Percentiles rank a stretch among this genome's conserved stretches.
Evolutionary conservation across 1,140 invertebrate species (phyloP).

Genomic region (Diabrotica virgifera): DNA sequence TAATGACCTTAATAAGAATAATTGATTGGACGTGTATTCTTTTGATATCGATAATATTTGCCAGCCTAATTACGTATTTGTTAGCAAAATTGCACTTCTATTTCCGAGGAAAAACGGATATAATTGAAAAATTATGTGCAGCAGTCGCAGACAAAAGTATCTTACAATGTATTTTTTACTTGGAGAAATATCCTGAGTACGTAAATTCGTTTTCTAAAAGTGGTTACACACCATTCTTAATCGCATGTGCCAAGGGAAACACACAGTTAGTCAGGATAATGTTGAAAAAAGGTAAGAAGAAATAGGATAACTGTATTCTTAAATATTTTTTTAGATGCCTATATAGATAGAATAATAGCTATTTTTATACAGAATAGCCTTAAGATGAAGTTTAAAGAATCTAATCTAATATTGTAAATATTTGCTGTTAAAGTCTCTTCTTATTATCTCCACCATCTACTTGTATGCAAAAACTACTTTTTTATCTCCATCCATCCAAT

Average conservation of each 20-base stretch:
- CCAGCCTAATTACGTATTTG: no score
- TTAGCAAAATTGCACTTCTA: not conserved
- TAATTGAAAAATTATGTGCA: conserved; percentile 20
- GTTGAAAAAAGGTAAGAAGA: conserved; percentile 27
- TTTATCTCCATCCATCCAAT: no score
- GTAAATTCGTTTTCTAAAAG: conserved; percentile 25
- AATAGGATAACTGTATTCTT: no score
- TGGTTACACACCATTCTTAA: conserved; percentile 35
- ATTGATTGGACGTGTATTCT: not conserved
- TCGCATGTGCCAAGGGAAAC: conserved; percentile 37
- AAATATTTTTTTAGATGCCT: no score
- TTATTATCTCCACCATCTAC: no score
- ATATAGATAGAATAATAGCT: no score
- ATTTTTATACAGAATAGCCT: no score
- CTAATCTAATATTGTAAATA: no score
- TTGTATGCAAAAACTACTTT: no score
- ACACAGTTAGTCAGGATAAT: conserved; percentile 39
- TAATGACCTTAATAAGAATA: not conserved
- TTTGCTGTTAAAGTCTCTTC: no score
- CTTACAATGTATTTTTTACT: conserved; percentile 14
- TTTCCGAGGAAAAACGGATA: conserved; percentile 3
- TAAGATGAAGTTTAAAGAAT: no score
- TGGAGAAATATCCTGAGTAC: conserved; percentile 23
- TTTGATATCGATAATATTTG: no score
- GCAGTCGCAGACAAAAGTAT: conserved; percentile 22